Base-by-base conservation (phyloP, 2,113 vertebrate genomes). In the Oryzias javanicus region DNA sequence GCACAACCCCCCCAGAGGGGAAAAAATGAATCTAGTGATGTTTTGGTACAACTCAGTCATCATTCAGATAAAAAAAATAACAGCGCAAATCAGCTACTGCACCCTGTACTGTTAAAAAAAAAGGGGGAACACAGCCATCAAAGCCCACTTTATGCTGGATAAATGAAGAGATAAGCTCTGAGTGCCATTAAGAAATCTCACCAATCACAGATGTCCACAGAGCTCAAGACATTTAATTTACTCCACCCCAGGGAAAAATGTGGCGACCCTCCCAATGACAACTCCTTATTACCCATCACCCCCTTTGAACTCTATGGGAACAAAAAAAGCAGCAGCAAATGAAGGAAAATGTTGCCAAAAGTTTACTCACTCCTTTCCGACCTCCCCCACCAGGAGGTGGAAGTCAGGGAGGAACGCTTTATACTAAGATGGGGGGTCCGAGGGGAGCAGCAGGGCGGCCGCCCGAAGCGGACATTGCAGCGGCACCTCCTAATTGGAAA, bases 401-500 rank as follows among this genome's bases (percentile, higher is more conserved):
- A 62, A 42, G 50, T 48, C 46, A 19, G 20, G 35, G n/a, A 42
- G 49, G 24, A 53, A 58, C 42, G 27, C 56, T 55, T 58, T 63
- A 74, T 63, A 0, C 20, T 1, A 61, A 22, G 78, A 64, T 69
- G 65, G 56, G 58, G 70, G 77, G 69, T 57, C 78, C 56, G 81
- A 59, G 70, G 58, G 63, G 46, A 67, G 70, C 82, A 72, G 82
- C 62, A 49, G 49, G 57, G 79, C 74, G 48, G 77, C 58, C 79
- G 85, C 76, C 68, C 74, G 70, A 66, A 76, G 79, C 60, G 48
- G 82, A 82, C 83, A 80, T 81, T 83, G 25, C 68, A 80, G 77
- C 67, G 42, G 64, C 55, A 66, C 76, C 78, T 35, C 76, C 77
- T 91, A 90, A 93, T 89, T 89, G 86, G 80, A 90, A 91, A 90